Percentiles rank a stretch among this genome's conserved stretches.
These are phyloP conservation scores for Mastomys coucha DNA, from an alignment of 2,113 vertebrate genomes.

Conservation along the genomic window DNA sequence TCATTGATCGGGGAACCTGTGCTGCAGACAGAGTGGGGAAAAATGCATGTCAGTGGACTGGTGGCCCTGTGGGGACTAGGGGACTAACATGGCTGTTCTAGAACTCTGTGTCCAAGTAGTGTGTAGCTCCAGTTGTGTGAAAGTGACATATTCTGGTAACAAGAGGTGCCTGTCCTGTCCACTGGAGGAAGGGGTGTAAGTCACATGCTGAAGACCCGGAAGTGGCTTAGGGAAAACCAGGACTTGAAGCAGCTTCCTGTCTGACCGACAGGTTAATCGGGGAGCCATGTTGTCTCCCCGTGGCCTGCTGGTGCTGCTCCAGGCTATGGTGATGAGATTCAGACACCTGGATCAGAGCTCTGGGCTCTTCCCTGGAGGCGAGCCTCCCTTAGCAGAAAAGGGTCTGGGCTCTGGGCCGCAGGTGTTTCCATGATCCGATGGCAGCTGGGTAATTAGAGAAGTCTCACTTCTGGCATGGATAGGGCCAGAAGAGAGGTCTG, in stretches of 20 bases:
- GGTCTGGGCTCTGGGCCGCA: background rate
- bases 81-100: background rate
- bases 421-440: background rate
- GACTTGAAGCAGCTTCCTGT: background rate
- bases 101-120: background rate
- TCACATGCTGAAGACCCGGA: rapidly evolving
- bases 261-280: background rate
- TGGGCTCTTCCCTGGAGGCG: rapidly evolving
- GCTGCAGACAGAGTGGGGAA: no score
- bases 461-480: background rate
- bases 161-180: background rate
- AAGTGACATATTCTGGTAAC: background rate
- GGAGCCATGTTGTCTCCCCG: background rate
- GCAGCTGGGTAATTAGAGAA: background rate
- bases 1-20: background rate
- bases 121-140: background rate
- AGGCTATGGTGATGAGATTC: background rate
- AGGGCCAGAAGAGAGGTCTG: background rate
- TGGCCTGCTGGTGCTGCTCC: background rate
- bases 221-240: no score
- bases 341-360: background rate
- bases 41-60: background rate
- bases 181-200: rapidly evolving
- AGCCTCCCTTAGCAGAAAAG: background rate
- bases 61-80: background rate